Evolutionary conservation across 2,797 vertebrate genomes (phyloP).

Genomic region (Uromys caudimaculatus): DNA sequence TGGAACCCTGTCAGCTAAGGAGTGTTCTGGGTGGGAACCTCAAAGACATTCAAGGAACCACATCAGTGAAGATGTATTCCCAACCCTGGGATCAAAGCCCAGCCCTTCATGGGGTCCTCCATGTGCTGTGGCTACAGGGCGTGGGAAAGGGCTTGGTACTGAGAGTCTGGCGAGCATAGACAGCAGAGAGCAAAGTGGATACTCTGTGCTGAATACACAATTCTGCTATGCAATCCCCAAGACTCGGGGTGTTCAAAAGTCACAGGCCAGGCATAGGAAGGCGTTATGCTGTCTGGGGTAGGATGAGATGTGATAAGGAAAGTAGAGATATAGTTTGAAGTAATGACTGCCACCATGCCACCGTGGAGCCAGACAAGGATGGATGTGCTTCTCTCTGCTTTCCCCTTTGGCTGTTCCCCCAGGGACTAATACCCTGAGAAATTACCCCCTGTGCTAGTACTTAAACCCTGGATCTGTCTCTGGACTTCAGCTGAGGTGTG

Average conservation of each 20-base stretch:
- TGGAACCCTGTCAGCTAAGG: constrained; percentile 58
- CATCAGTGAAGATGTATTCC: constrained; percentile 46
- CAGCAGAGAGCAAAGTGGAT: constrained; percentile 34
- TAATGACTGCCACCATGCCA: not conserved
- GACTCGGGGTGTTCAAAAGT: not conserved
- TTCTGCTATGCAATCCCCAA: not conserved
- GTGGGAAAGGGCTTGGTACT: constrained; percentile 51
- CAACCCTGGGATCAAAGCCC: not conserved
- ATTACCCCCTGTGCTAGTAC: not conserved
- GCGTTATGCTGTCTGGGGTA: not conserved
- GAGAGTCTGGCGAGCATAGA: constrained; percentile 6
- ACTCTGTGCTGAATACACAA: not conserved
- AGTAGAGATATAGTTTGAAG: not conserved
- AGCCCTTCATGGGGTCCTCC: not conserved
- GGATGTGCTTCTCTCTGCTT: not conserved
- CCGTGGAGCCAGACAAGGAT: not conserved
- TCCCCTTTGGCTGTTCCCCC: not conserved
- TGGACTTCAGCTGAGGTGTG: not conserved
- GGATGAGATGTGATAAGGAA: not conserved
- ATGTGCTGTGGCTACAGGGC: constrained; percentile 14
- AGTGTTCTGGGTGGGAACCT: constrained; percentile 51
- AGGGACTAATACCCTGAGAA: not conserved
- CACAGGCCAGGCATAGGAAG: not conserved
- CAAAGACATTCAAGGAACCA: constrained; percentile 1
- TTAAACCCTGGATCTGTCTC: not conserved